Evolutionary conservation across 1,140 invertebrate species (phyloP), one percentile per base, ranked within the genome.

Genomic region (Triops longicaudatus): DNA sequence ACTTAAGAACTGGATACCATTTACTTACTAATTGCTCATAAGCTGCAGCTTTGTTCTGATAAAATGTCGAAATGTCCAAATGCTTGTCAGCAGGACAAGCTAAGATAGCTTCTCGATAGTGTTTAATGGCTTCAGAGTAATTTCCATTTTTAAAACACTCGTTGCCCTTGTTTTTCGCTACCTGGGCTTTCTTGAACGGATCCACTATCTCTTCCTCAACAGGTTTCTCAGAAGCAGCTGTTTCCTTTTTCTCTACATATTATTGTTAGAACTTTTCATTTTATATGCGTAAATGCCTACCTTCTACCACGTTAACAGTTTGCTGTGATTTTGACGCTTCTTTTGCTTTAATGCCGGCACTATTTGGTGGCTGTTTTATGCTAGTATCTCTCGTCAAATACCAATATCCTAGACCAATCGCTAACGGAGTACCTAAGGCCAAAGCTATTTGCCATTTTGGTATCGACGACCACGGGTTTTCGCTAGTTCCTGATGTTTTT

Each of bases 1-100:
- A 76, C 28, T 17, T n/a, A 26, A 31, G 50, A 43, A 12, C n/a
- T 63, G 28, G 37, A 22, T 28, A 26, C 22, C 41, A n/a, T 77
- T 73, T 11, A 74, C 82, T 86, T 85, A 91, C 90, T 86, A 96
- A 86, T 83, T 96, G 93, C 85, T 98, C 96, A 86, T 95, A 94
- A 28, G 94, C 93, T 50, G 96, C 97, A 6, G 96, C 97, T 82
- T 95, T 89, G 82, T 98, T 98, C 84, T 98, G 96, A 85, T 97
- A 97, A 84, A 95, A 96, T 14, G 92, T 96, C 5, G 96, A 90
- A 72, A 98, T 83, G 79, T 94, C 92, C 3, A 88, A 86, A 41
- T 85, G 86, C 80, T 92, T 88, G 63, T 92, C 90, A 11, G 85
- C 81, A 1, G 95, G 94, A 83, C 95, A 97, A 12, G 90, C 86